Evolutionary conservation across 2,797 vertebrate species (phyloP).

Genomic region (Cirrhinus mrigala): DNA sequence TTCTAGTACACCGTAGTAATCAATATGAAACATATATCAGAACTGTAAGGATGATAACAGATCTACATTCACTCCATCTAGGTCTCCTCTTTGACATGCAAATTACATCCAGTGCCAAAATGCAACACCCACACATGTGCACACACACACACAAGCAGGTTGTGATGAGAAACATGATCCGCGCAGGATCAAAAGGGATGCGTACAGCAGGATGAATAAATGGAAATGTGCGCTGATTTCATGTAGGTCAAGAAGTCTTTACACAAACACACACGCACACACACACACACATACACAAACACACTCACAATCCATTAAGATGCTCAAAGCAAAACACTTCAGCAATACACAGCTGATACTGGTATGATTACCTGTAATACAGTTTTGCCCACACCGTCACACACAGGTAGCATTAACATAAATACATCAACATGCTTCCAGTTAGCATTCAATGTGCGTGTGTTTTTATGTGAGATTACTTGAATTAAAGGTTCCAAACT

Average conservation of each 20-base stretch:
- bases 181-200: slow-evolving; percentile 50
- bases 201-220: slow-evolving; percentile 53
- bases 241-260: slow-evolving; percentile 59
- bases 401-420: slow-evolving; percentile 22
- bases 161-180: slow-evolving; percentile 54
- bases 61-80: slow-evolving; percentile 17
- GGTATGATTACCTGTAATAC: slow-evolving; percentile 28
- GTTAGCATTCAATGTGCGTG: slow-evolving; percentile 8
- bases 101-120: slow-evolving; percentile 46
- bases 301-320: slow-evolving; percentile 41
- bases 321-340: slow-evolving; percentile 21
- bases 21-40: background rate
- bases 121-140: slow-evolving; percentile 46
- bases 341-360: slow-evolving; percentile 6
- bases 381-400: slow-evolving; percentile 7
- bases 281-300: slow-evolving; percentile 24
- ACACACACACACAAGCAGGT: slow-evolving; percentile 45
- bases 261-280: slow-evolving; percentile 22
- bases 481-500: slow-evolving; percentile 37
- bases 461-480: slow-evolving; percentile 1
- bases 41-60: background rate
- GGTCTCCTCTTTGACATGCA: slow-evolving; percentile 56
- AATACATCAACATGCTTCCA: slow-evolving; percentile 3
- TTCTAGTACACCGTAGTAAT: background rate
- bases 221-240: slow-evolving; percentile 48